Base-by-base conservation (phyloP, 2,113 vertebrate species). In the Anguilla rostrata region DNA sequence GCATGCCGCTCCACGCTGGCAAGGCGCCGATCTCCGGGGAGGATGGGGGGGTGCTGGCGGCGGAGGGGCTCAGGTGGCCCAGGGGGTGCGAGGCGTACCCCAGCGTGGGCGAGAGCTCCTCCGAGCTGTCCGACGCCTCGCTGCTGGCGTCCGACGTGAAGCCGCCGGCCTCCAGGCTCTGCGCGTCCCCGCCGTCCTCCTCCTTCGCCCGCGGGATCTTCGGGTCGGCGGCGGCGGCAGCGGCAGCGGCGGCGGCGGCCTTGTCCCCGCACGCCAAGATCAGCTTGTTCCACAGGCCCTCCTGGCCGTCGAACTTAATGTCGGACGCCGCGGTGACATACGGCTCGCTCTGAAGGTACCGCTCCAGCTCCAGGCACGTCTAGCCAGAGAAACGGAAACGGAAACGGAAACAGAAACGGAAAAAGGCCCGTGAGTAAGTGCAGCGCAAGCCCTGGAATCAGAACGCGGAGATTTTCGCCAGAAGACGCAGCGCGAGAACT, bases 201-300 rank as follows among this genome's bases (percentile, higher is more conserved):
- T 95, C 95, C 82, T 96, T 93, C 88, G 95, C 92, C 66, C 90
- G 92, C 0, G 92, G 90, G 85, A 90, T 93, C 93, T 97, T 95
- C 87, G 96, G 95, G 93, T 97, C 97, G 12, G 85, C 26, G 0
- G 43, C 43, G 8, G 34, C 34, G 34, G 34, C 34, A 1, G 34
- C 34, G 1, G 34, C 34, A 1, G 34, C 34, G 34, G 34, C 97
- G 12, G 85, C 26, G 0, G 43, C 43, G 8, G 97, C 93, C 92
- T 98, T 98, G 92, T 98, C 98, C 91, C 97, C 97, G 85, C 97
- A 98, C 89, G 97, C 97, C 81, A 98, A 95, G 94, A 99, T 97
- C 92, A 99, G 95, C 96, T 99, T 98, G 96, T 96, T 97, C 97
- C 98, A 99, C 91, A 99, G 96, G 89, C 99, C 97, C 92, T 98